Evolutionary conservation across 2,113 vertebrate genomes (phyloP).

Genomic region (Pleuronectes platessa): DNA sequence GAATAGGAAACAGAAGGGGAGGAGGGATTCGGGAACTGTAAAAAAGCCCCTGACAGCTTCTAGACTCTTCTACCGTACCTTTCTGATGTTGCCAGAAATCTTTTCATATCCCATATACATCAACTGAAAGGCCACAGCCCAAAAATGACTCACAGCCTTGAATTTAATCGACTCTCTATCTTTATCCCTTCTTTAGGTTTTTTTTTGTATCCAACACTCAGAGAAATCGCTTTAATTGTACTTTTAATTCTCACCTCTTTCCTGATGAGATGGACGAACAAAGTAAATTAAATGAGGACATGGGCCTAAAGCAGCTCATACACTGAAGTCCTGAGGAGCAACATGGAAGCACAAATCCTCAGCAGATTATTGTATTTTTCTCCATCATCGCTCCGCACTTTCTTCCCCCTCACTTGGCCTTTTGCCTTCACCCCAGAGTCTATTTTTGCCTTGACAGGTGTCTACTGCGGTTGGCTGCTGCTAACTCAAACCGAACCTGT

Average conservation of each 20-base stretch:
- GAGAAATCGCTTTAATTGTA: too few species aligned
- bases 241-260: not conserved
- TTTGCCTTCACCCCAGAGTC: constrained; percentile 7
- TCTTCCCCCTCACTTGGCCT: constrained; percentile 6
- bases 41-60: constrained; percentile 13
- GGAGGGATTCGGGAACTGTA: constrained; percentile 27
- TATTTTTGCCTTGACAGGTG: constrained; percentile 35
- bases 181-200: not conserved
- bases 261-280: not conserved
- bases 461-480: constrained; percentile 14
- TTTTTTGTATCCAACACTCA: not conserved
- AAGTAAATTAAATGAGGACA: not conserved
- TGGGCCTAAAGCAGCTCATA: not conserved
- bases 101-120: not conserved
- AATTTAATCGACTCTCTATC: not conserved
- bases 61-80: constrained; percentile 15
- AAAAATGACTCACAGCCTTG: not conserved
- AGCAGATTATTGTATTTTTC: not conserved
- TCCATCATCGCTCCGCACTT: not conserved
- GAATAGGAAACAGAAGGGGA: constrained; percentile 42
- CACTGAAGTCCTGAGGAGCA: not conserved
- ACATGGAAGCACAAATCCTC: not conserved
- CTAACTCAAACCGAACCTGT: constrained; percentile 23
- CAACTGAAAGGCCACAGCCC: not conserved
- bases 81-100: not conserved